Conservation (phyloP, 35 echinoderm and acorn worm species). For the Lytechinus pictus region DNA sequence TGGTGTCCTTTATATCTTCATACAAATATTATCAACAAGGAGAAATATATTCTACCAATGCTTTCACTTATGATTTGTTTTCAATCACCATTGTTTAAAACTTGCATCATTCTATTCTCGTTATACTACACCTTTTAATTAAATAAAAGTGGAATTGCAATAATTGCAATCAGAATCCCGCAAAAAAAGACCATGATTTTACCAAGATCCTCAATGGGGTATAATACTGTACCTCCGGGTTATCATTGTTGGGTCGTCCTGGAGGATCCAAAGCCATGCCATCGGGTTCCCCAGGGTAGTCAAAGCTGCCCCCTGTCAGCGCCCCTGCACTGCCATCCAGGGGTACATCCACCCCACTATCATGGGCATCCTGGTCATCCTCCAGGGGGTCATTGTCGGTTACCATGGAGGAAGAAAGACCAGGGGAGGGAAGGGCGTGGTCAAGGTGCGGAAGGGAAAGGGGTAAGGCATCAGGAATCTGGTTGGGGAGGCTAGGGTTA, state of each 20-base stretch:
- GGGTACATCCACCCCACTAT: constrained; percentile 44
- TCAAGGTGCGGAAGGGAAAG: not conserved
- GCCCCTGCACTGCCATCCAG: constrained; percentile 41
- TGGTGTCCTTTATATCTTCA: too few relatives aligned
- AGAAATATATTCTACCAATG: too few relatives aligned
- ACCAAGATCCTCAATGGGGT: too few relatives aligned
- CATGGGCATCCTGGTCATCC: constrained; percentile 30
- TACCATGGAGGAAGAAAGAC: constrained; percentile 45
- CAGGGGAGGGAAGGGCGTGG: constrained; percentile 47
- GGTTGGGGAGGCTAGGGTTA: not conserved
- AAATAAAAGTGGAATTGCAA: too few relatives aligned
- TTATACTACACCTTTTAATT: too few relatives aligned
- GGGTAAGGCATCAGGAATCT: not conserved
- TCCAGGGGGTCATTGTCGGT: constrained; percentile 23
- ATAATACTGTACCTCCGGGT: not conserved
- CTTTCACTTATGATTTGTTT: too few relatives aligned
- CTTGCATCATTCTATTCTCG: too few relatives aligned
- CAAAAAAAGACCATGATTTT: too few relatives aligned
- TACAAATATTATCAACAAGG: too few relatives aligned
- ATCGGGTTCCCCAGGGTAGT: not conserved
- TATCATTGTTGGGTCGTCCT: not conserved
- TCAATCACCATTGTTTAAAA: too few relatives aligned
- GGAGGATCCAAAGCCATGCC: not conserved
- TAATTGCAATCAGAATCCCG: too few relatives aligned
- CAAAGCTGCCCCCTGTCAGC: constrained; percentile 7